Evolutionary conservation across 2,888 invertebrate genomes (phyloP).

Genomic region (Chirona hameri): DNA sequence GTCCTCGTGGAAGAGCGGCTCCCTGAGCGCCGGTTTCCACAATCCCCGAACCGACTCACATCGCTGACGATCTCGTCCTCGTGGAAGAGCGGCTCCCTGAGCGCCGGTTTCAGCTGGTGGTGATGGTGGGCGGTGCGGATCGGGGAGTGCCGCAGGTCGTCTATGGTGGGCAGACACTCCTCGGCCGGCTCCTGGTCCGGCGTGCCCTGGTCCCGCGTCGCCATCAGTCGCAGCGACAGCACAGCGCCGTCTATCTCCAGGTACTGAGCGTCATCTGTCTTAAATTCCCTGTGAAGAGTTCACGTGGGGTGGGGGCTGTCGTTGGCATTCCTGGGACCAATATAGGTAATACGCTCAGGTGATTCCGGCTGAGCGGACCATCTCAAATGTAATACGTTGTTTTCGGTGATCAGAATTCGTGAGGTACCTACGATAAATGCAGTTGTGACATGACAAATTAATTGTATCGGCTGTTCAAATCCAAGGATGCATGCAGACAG

Average conservation of each 20-base stretch:
- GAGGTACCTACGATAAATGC: too few species aligned
- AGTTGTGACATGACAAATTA: too few species aligned
- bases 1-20: constrained; percentile 22
- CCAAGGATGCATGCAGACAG: too few species aligned
- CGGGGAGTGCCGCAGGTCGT: background rate
- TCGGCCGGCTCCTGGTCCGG: background rate
- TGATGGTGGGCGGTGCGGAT: background rate
- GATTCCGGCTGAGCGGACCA: too few species aligned
- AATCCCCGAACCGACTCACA: background rate
- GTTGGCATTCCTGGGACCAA: too few species aligned
- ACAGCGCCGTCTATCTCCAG: background rate
- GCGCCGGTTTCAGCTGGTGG: background rate
- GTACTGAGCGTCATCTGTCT: background rate
- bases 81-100: constrained; percentile 5
- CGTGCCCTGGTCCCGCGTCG: background rate
- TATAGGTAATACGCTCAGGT: too few species aligned
- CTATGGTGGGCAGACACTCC: background rate
- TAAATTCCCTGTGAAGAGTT: background rate
- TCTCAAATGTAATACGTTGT: too few species aligned
- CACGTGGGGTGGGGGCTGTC: too few species aligned
- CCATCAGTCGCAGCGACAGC: background rate
- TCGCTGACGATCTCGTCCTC: background rate
- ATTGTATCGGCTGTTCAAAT: too few species aligned
- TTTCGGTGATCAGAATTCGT: too few species aligned
- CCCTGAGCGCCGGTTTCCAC: background rate